Percentiles rank a stretch among this genome's conserved stretches.
Evolutionary conservation across 2,888 invertebrate genomes (phyloP).

Genomic region (Tiliacea citrago): DNA sequence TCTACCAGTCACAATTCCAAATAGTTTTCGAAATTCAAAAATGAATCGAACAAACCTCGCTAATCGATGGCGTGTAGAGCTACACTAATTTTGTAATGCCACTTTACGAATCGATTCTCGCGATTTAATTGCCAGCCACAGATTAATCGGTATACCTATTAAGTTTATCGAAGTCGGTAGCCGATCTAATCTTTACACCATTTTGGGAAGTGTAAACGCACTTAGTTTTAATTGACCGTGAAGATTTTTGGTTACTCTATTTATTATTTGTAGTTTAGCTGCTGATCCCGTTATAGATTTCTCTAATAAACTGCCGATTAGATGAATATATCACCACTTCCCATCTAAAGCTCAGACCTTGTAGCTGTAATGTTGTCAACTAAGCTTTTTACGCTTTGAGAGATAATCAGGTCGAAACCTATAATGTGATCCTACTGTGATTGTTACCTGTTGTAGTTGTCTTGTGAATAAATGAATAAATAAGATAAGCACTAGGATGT

Average conservation of each 20-base stretch:
- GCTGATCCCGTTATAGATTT: background rate
- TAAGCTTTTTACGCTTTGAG: too few species aligned
- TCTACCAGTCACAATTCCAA: background rate
- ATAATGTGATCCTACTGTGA: too few species aligned
- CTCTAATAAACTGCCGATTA: background rate
- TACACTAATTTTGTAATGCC: slow-evolving; percentile 79
- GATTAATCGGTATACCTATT: slow-evolving; percentile 76
- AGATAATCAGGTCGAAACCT: too few species aligned
- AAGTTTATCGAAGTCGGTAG: slow-evolving; percentile 79
- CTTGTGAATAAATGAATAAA: too few species aligned
- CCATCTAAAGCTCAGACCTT: background rate
- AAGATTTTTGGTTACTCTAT: slow-evolving; percentile 46
- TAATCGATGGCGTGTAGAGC: slow-evolving; percentile 58
- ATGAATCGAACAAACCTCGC: slow-evolving; percentile 23
- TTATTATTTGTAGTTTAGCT: background rate
- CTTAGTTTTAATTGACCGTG: slow-evolving; percentile 63
- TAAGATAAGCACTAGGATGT: background rate
- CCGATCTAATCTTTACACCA: slow-evolving; percentile 74
- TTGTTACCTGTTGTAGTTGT: too few species aligned
- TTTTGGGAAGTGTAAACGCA: slow-evolving; percentile 70
- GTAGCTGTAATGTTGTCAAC: too few species aligned
- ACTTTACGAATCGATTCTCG: slow-evolving; percentile 83
- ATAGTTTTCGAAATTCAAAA: slow-evolving; percentile 35
- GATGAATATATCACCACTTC: background rate
- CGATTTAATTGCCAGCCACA: slow-evolving; percentile 82